Base-by-base conservation (phyloP, 1,140 invertebrate genomes). In the Armadillidium nasatum region DNA sequence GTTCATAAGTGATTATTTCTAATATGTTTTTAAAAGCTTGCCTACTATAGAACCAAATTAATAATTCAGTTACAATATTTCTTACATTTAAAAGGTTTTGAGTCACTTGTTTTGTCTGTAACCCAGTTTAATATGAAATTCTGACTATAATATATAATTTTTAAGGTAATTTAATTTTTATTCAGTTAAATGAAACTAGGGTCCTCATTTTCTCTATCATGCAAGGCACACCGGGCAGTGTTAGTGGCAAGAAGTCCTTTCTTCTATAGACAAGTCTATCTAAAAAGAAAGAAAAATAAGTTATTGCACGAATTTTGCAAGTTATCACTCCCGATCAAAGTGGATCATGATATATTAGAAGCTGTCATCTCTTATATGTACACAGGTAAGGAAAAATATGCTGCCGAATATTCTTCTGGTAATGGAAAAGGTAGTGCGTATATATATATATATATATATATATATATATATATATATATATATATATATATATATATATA, bases 331-430 rank as follows among this genome's bases (percentile, higher is more conserved):
- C 79, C 79, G 6, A 76, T 78, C n/a, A 69, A 71, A 68, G 75
- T 78, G 0, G 74, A 80, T 60, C 76, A 74, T 80, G 79, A 80
- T 72, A 76, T 78, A 22, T 76, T 80, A 19, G 79, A 80, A 73
- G 76, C 79, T 67, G 79, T 80, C 10, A 76, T 80, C 0, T 80
- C 79, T 11, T 80, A 74, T 73, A 80, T 80, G 77, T 80, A 80
- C 33, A 80, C 74, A 72, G 79, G 79, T 78, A 69, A 6, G 33
- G 1, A 33, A 33, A 33, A 33, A 33, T 33, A 33, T 33, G 33
- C 6, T 33, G 6, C 33, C 6, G 33, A 33, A 33, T 33, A 33
- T 33, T 1, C 6, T 33, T 33, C 6, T 1, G 21, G 0, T 66
- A n/a, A 3, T n/a, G n/a, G 21, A 3, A 22, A 66, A 66, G 21